Conservation (phyloP, 2,113 vertebrate genomes). For the Xiphophorus maculatus region DNA sequence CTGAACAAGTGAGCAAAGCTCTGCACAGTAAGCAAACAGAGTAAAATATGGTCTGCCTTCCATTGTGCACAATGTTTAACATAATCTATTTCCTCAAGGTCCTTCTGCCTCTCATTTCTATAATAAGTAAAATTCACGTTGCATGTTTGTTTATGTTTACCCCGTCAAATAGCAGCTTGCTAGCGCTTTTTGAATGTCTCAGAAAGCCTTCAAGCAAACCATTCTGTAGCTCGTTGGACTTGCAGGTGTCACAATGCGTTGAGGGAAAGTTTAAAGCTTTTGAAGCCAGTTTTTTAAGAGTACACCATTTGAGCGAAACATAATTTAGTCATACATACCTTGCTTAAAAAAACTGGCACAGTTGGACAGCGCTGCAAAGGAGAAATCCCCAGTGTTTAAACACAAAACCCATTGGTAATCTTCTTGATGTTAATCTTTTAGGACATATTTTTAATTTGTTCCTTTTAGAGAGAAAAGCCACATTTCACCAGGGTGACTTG, state of each 20-base stretch:
- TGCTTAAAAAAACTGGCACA: too few species aligned
- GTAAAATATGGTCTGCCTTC: neutral
- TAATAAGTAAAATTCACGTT: neutral
- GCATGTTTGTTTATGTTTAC: neutral
- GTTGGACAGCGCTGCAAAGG: too few species aligned
- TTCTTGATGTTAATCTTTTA: too few species aligned
- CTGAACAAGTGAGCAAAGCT: slow-evolving; percentile 7
- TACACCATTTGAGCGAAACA: neutral
- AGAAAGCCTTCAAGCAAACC: neutral
- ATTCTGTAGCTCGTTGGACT: neutral
- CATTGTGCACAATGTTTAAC: neutral
- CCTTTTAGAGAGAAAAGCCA: too few species aligned
- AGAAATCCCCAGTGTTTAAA: too few species aligned
- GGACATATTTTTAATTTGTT: too few species aligned
- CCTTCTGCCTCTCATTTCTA: neutral
- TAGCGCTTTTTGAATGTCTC: neutral
- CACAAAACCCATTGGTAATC: too few species aligned
- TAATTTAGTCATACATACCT: neutral
- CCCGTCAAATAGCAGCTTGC: neutral
- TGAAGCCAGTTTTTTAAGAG: neutral
- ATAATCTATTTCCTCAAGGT: neutral
- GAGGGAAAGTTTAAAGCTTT: too few species aligned
- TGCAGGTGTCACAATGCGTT: neutral
- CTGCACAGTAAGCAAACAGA: neutral
- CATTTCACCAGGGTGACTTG: too few species aligned